Evolutionary conservation across 2,888 invertebrate genomes (phyloP).

Genomic region (Diaperis boleti): DNA sequence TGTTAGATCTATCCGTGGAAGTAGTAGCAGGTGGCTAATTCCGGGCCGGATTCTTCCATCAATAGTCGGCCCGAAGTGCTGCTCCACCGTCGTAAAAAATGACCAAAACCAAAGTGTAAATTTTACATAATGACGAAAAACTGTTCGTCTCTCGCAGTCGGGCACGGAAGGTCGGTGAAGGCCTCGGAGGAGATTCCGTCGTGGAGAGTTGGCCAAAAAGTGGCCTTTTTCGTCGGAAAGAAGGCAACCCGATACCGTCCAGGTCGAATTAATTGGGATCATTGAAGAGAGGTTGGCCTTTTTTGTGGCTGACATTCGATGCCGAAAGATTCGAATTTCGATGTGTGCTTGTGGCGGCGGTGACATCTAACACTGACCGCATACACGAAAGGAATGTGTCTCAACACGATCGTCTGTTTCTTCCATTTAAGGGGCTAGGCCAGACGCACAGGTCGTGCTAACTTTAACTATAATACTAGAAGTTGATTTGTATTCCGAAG

Average conservation of each 20-base stretch:
- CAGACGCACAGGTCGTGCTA: conserved; percentile 23
- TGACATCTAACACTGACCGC: conserved; percentile 60
- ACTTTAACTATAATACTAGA: conserved; percentile 26
- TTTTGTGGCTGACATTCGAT: conserved; percentile 53
- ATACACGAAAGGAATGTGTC: conserved; percentile 58
- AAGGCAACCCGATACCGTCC: conserved; percentile 26
- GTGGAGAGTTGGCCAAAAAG: conserved; percentile 19
- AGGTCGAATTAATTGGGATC: conserved; percentile 42
- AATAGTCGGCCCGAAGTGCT: neutral
- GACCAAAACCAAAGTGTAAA: neutral
- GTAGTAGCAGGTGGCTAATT: neutral
- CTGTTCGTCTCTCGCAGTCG: conserved; percentile 1
- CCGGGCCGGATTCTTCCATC: neutral
- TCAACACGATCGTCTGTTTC: conserved; percentile 49
- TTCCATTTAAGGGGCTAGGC: conserved; percentile 40
- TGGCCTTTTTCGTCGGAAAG: conserved; percentile 9
- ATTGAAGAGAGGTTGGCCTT: conserved; percentile 43
- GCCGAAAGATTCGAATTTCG: conserved; percentile 54
- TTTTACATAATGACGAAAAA: neutral
- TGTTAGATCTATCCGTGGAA: no score
- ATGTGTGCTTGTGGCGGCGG: conserved; percentile 55
- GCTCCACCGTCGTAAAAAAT: neutral
- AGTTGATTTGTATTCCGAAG: conserved; percentile 25
- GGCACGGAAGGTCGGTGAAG: conserved; percentile 35
- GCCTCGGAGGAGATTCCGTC: conserved; percentile 31